These are phyloP conservation scores for Aquila chrysaetos DNA, from an alignment of 2,797 vertebrate genomes.

Conservation along the genomic window DNA sequence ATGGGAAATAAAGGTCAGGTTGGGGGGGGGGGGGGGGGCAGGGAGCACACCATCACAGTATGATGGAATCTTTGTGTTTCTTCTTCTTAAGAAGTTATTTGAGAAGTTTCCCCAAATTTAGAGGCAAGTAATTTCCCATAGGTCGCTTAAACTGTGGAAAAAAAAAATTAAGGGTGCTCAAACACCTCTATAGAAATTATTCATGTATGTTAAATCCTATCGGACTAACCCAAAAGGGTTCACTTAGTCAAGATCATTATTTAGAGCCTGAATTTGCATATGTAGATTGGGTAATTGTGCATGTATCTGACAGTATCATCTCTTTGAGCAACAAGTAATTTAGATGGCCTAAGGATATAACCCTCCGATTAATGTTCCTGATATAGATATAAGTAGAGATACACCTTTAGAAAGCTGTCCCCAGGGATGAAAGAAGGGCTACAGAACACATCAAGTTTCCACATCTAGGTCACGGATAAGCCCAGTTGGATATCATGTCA, in stretches of 20 bases:
- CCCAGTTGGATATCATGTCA: not conserved
- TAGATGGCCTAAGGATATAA: not conserved
- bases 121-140: not conserved
- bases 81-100: not conserved
- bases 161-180: not conserved
- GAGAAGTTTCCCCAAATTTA: not conserved
- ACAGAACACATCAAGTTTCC: not conserved
- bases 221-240: not conserved
- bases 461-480: not conserved
- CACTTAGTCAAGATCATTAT: not conserved
- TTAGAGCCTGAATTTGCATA: not conserved
- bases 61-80: not conserved
- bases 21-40: fast-evolving
- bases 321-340: not conserved
- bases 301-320: not conserved
- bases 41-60: not conserved
- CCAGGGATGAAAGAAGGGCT: not conserved
- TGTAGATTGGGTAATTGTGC: not conserved
- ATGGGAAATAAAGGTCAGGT: not conserved
- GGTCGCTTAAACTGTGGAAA: not conserved
- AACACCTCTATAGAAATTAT: not conserved
- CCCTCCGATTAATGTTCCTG: not conserved
- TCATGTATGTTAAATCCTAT: not conserved
- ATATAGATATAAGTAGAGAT: not conserved
- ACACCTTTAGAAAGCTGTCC: not conserved